Base-by-base conservation (phyloP, 2,113 vertebrate genomes). In the Andinoacara biseriatus region DNA sequence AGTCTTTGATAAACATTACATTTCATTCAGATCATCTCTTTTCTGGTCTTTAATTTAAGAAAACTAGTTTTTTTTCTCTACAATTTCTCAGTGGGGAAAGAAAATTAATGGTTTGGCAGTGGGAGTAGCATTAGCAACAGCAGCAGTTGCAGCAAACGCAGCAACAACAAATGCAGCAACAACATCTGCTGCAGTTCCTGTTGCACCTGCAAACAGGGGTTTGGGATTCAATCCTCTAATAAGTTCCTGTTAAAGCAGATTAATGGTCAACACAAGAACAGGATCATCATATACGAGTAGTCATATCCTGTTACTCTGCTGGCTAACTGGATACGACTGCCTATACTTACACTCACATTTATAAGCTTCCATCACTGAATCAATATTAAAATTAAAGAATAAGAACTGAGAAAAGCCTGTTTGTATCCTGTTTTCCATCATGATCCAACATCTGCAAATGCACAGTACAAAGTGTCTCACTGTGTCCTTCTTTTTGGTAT, bases 361-460 rank as follows among this genome's bases (percentile, higher is more conserved):
- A 13, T 11, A 43, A 13, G 40, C 10, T 43, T 10, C 40, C 40
- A 14, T 43, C 40, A 43, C 3, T 3, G 22, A 18, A 43, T 43
- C 40, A 43, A 5, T 43, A 1, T 18, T 67, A 67, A 67, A 18
- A 1, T 67, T 26, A 18, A 17, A 26, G 38, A 43, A 67, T 18
- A 5, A 5, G 2, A 67, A 3, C 15, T 43, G 40, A 43, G 40
- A 43, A 43, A 38, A 38, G 38, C 38, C 38, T 65, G 43, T 43
- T 65, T 0, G 62, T 9, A 5, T 65, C 13, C 0, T 43, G 24
- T 24, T 43, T n/a, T 65, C 40, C 35, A 0, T 65, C 13, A 0
- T 24, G 38, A 43, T 65, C 24, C 0, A 13, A 65, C 40, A 43
- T 24, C 13, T 2, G 1, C 43, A 17, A 9, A 24, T 43, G 7